These are phyloP conservation scores for Brachionus rotundiformis DNA, from an alignment of 1,140 invertebrate species.

Conservation along the genomic window DNA sequence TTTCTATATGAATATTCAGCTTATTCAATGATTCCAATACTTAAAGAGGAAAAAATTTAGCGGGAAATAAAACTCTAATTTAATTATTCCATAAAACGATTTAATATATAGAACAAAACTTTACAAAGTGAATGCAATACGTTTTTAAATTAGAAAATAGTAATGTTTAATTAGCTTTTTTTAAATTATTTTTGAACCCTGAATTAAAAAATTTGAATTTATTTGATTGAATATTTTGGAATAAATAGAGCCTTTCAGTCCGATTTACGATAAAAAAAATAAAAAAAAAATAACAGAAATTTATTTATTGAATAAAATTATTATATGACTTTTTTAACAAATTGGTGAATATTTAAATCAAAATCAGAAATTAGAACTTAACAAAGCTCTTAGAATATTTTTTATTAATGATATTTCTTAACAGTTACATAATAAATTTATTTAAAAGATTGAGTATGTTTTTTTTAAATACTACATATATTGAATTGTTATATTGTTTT, in stretches of 20 bases:
- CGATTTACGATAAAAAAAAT: no score
- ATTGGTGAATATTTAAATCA: background rate
- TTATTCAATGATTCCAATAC: conserved; percentile 38
- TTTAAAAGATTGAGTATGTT: background rate
- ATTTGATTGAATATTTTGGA: no score
- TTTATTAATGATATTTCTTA: background rate
- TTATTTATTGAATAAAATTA: no score
- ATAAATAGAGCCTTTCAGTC: no score
- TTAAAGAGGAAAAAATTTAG: conserved; percentile 3
- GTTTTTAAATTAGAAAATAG: conserved; percentile 9
- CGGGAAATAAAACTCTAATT: conserved; percentile 20
- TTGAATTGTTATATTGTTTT: background rate
- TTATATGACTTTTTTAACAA: no score
- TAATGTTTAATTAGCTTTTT: conserved; percentile 31
- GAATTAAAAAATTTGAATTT: no score
- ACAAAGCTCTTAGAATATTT: conserved; percentile 2
- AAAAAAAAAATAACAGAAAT: no score
- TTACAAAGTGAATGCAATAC: conserved; percentile 4
- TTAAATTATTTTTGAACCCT: no score
- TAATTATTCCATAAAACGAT: conserved; percentile 7
- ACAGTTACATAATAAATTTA: conserved; percentile 7
- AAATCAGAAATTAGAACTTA: background rate
- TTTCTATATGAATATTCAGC: conserved; percentile 8
- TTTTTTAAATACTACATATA: background rate
- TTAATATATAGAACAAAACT: background rate